Evolutionary conservation across 2,888 invertebrate genomes (phyloP).

Genomic region (Criorhina ranunculi): DNA sequence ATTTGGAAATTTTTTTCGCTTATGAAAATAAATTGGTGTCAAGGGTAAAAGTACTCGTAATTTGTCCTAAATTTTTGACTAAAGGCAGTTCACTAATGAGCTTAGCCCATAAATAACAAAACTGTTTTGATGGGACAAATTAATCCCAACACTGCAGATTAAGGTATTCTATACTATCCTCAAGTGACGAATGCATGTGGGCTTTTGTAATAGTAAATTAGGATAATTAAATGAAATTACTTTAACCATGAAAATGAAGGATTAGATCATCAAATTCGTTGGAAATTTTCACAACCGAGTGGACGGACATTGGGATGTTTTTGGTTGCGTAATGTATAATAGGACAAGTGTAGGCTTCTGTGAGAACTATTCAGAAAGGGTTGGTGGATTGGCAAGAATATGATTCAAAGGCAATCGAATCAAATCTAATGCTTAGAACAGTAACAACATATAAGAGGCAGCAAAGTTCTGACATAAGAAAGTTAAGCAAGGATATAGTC

Average conservation of each 20-base stretch:
- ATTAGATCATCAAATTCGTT: constrained; percentile 31
- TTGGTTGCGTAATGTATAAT: too few relatives aligned
- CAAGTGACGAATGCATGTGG: constrained; percentile 17
- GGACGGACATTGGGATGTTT: too few relatives aligned
- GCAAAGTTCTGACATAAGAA: too few relatives aligned
- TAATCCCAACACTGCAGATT: constrained; percentile 59
- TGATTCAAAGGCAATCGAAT: too few relatives aligned
- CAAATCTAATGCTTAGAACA: too few relatives aligned
- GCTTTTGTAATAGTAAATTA: constrained; percentile 32
- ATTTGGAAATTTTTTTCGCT: neutral
- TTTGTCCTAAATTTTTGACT: neutral
- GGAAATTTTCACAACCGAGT: neutral
- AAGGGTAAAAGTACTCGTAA: constrained; percentile 36
- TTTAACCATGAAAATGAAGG: constrained; percentile 16
- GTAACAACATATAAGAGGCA: too few relatives aligned
- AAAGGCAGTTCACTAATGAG: constrained; percentile 26
- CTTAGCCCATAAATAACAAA: constrained; percentile 30
- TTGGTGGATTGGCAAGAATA: too few relatives aligned
- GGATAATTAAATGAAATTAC: constrained; percentile 47
- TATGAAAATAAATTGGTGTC: constrained; percentile 48
- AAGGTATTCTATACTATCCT: constrained; percentile 20
- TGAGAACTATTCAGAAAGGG: too few relatives aligned
- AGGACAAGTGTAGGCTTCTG: too few relatives aligned
- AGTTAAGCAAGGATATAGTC: too few relatives aligned
- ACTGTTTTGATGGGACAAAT: constrained; percentile 34